Conservation (phyloP, 2,888 invertebrate genomes). For the Cephonodes hylas region DNA sequence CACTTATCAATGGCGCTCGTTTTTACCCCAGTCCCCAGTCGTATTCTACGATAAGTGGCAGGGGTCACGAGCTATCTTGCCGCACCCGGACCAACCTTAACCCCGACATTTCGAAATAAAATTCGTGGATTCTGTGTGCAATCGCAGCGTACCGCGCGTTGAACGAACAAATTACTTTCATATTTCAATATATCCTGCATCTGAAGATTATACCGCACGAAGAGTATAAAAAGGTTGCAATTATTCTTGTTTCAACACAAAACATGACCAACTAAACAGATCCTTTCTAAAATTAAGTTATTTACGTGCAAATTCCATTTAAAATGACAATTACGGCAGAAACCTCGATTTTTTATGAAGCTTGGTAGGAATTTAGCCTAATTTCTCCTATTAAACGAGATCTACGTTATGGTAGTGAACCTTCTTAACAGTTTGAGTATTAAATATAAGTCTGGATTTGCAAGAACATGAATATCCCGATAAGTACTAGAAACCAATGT, state of each 20-base stretch:
- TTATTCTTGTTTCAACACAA: background rate
- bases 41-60: background rate
- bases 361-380: too few relatives aligned
- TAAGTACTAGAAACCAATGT: background rate
- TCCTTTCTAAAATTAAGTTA: background rate
- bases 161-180: too few relatives aligned
- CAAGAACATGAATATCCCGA: background rate
- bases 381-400: too few relatives aligned
- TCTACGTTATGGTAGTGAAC: background rate
- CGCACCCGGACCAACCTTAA: constrained; percentile 18
- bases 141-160: too few relatives aligned
- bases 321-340: background rate
- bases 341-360: background rate
- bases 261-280: background rate
- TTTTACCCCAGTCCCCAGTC: background rate
- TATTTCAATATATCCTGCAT: background rate
- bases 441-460: background rate
- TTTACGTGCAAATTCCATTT: background rate
- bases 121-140: too few relatives aligned
- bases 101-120: constrained; percentile 19
- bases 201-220: background rate
- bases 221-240: background rate
- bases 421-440: background rate
- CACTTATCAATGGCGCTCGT: constrained; percentile 1
- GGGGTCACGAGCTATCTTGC: constrained; percentile 14